phyloP scores from a whole-genome alignment of 2,888 invertebrate species.

The Temnothorax rugatulus region DNA sequence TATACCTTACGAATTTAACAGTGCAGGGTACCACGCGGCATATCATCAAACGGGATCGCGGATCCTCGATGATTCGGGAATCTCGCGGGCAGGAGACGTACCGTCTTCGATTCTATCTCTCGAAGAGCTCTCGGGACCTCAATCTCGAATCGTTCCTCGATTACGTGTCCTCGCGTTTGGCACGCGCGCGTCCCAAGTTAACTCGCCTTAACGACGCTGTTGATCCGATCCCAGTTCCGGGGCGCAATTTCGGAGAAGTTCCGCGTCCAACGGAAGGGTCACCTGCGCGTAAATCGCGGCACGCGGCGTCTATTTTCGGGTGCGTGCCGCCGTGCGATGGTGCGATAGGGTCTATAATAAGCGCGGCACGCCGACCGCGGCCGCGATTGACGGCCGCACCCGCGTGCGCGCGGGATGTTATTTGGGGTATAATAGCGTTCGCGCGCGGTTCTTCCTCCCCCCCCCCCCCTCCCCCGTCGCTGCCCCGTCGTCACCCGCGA shows the following conservation, averaged over 20 bases:
- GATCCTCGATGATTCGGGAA: no score
- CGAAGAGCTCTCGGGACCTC: neutral
- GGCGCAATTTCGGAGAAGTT: constrained; percentile 30
- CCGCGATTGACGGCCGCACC: constrained; percentile 51
- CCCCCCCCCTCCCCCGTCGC: neutral
- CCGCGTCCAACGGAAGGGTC: constrained; percentile 26
- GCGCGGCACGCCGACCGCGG: constrained; percentile 44
- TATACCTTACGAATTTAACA: no score
- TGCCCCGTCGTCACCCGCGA: constrained; percentile 6
- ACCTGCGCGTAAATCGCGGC: constrained; percentile 42
- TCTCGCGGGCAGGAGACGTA: no score
- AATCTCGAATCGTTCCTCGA: constrained; percentile 9
- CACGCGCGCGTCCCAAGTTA: neutral
- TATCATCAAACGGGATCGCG: no score
- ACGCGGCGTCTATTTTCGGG: constrained; percentile 58
- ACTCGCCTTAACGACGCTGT: constrained; percentile 29
- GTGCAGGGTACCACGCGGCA: no score
- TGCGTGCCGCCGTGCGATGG: constrained; percentile 29
- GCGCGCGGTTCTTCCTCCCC: no score
- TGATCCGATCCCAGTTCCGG: constrained; percentile 32
- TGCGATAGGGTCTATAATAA: constrained; percentile 63
- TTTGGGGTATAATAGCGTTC: constrained; percentile 49
- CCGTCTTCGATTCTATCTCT: no score
- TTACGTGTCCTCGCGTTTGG: neutral
- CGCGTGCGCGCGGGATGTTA: constrained; percentile 28